Conservation (phyloP, 2,797 vertebrate genomes). For the Buphagus erythrorhynchus region DNA sequence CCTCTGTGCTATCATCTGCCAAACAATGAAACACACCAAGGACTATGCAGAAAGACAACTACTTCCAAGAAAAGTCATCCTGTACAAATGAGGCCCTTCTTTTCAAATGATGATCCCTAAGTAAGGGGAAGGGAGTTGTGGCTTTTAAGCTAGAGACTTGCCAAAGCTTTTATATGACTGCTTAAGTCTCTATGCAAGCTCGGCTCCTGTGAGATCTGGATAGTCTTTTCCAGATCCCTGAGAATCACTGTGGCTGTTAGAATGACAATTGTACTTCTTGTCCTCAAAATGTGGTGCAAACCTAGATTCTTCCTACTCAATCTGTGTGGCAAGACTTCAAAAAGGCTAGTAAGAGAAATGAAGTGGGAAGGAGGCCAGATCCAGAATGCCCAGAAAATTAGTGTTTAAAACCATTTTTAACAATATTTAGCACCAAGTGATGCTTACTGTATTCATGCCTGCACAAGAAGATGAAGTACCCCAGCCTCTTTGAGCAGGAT, state of each 20-base stretch:
- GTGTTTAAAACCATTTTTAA: not conserved
- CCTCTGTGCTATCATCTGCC: conserved; percentile 3
- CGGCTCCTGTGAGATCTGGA: not conserved
- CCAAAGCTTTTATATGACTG: not conserved
- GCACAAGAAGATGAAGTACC: not conserved
- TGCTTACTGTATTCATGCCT: not conserved
- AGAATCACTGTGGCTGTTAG: not conserved
- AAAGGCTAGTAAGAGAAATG: not conserved
- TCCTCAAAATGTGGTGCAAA: not conserved
- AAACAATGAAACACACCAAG: conserved; percentile 17
- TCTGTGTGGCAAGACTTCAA: fast-evolving
- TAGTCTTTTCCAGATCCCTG: not conserved
- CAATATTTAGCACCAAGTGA: not conserved
- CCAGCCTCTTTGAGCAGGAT: not conserved
- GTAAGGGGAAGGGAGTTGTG: not conserved
- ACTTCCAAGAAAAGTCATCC: not conserved
- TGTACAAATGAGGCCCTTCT: not conserved
- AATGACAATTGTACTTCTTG: not conserved
- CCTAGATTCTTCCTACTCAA: not conserved
- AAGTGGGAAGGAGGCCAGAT: not conserved
- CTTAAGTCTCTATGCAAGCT: not conserved
- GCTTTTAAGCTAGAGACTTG: not conserved
- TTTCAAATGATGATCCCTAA: not conserved
- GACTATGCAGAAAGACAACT: not conserved
- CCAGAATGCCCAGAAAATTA: not conserved